Evolutionary conservation across 2,888 invertebrate genomes (phyloP), one percentile per base, ranked within the genome.

Genomic region (Drosophila colorata): DNA sequence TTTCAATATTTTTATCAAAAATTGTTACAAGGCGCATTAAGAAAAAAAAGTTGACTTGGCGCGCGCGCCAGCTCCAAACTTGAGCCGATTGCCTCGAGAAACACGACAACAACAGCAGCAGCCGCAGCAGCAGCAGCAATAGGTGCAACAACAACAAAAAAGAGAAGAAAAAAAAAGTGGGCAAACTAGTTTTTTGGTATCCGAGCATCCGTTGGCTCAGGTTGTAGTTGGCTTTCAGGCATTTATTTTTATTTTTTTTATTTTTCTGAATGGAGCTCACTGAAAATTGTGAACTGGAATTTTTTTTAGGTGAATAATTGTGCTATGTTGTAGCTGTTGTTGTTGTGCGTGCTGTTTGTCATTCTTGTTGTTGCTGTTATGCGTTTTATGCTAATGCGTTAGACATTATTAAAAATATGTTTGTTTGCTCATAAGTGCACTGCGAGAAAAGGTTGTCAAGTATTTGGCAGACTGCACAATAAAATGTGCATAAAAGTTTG

Each of bases 101-200:
- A 61, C 57, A 44, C 70, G 16, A 41, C 70, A 74, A 33, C 69
- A 59, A 7, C 66, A 47, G 6, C 59, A 69, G 8, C 40, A 41
- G 38, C 53, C 48, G 56, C 67, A 71, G 35, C 59, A 53, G 55
- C 47, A 55, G 43, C 76, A 57, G 58, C 57, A 64, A 55, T 56
- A 61, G 61, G 59, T 60, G 57, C 61, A 59, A 67, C 70, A 66
- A 64, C 59, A 69, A 64, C 63, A 59, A 55, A 48, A 67, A 53
- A 53, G 37, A 23, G 4, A 13, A 4, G 4, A 56, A 59, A 14
- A 47, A 38, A 88, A 88, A 90, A 89, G 90, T 87, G 89, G 90
- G 85, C 89, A 90, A 90, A 90, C 89, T 90, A 89, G 89, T 90
- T 90, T 89, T 86, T 75, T 80, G 85, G 87, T 86, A 75, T 85